Evolutionary conservation across 2,113 vertebrate genomes (phyloP), one percentile per base, ranked within the genome.

Genomic region (Lasiurus borealis): DNA sequence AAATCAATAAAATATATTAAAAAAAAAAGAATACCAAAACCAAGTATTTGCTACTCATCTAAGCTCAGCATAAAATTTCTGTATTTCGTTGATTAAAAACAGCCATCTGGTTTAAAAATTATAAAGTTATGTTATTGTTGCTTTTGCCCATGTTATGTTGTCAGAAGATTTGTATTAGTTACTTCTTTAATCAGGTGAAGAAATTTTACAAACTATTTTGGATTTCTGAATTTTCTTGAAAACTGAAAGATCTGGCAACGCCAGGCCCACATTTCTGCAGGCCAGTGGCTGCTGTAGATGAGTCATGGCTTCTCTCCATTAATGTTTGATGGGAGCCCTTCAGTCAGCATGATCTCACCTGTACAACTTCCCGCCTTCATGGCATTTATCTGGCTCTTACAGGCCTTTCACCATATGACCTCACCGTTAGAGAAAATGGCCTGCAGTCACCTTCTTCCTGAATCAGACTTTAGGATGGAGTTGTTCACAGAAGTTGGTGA

Each of bases 201-300:
- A 87, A 21, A 50, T 68, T 88, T 88, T 48, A 88, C 16, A 31
- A 23, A 10, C 18, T 36, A 15, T 59, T 93, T 94, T 77, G 62
- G 25, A 50, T 88, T 95, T 87, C n/a, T 85, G 80, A 80, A 82
- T 93, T 94, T 25, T 94, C 83, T 88, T 59, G 78, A 86, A 94
- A 69, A 46, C 62, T 5, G 2, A 44, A 77, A 82, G 44, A 88
- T 48, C 48, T 80, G 50, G 48, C 23, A 44, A 78, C 3, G 13
- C 40, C 0, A 2, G 44, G 31, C 21, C 11, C 5, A 1, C 2
- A 23, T 57, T 52, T 72, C 72, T 77, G 62, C 16, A 81, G 73
- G 31, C 12, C 44, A n/a, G 2, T 11, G n/a, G 21, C 52, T 25
- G 9, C 50, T 50, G 23, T 23, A 25, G 71, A 15, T 15, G 68